A percentile compares a stretch with the other conserved stretches of the same genome.
phyloP scores from a whole-genome alignment of 2,888 invertebrate genomes.

The Nomada ferruginata region DNA sequence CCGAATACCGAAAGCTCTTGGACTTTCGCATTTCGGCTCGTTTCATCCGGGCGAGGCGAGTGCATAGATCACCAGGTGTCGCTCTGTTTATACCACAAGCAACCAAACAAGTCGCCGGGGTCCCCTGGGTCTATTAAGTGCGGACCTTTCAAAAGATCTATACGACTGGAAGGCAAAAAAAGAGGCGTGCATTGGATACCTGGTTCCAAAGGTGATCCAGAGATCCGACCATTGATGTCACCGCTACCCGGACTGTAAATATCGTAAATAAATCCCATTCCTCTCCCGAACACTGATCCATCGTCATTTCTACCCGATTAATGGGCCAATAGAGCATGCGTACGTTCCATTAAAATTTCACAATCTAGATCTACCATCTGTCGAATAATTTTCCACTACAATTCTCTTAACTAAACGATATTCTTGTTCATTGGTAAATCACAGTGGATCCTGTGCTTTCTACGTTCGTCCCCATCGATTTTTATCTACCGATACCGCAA shows the following conservation, averaged over 20 bases:
- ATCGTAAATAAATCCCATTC: conserved; percentile 43
- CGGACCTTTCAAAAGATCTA: conserved; percentile 75
- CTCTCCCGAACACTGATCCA: conserved; percentile 1
- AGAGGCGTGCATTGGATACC: conserved; percentile 74
- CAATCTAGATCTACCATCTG: neutral
- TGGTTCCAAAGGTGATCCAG: conserved; percentile 63
- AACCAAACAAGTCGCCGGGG: conserved; percentile 81
- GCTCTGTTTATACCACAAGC: conserved; percentile 83
- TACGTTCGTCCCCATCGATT: conserved; percentile 69
- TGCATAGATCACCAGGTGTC: conserved; percentile 83
- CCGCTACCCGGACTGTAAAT: conserved; percentile 65
- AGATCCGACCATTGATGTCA: conserved; percentile 75
- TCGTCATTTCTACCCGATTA: conserved; percentile 15
- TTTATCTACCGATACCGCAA: conserved; percentile 80
- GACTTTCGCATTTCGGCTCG: conserved; percentile 69
- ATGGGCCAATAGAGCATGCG: conserved; percentile 1
- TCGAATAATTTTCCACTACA: too few species aligned
- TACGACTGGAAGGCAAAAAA: conserved; percentile 66
- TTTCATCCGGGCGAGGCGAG: conserved; percentile 66
- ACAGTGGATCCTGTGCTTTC: conserved; percentile 24
- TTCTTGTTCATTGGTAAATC: conserved; percentile 3
- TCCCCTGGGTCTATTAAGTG: conserved; percentile 81
- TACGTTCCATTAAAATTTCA: neutral
- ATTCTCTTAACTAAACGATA: too few species aligned
- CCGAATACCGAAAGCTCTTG: conserved; percentile 60